Evolutionary conservation across 2,797 vertebrate species (phyloP), one percentile per base, ranked within the genome.

Genomic region (Phyllotis vaccarum): DNA sequence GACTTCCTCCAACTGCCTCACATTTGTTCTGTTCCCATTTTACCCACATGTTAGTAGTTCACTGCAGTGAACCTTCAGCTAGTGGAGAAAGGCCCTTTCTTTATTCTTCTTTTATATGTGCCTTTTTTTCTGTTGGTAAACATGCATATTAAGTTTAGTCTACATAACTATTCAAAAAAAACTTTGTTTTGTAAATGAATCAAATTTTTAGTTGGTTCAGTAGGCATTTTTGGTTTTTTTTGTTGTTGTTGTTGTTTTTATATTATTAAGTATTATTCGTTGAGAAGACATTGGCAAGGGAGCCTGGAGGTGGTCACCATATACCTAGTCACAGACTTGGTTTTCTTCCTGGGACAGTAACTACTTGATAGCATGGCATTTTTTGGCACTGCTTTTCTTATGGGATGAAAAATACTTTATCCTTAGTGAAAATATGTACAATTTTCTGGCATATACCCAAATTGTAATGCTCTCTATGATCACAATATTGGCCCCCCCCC

Each of bases 81-180:
- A 13, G 6, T 56, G 22, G 40, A 83, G 17, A 40, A 60, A 83
- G 56, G 70, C 12, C 31, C 72, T 56, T 43, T 60, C 49, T 58
- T 90, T 70, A 11, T 9, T 40, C n/a, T 13, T 49, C n/a, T 86
- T 56, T n/a, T n/a, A 3, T 75, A 49, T 14, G 31, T 49, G 82
- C 9, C 56, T 94, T 60, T 17, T 46, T 24, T 79, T 91, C 43
- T 95, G 64, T 92, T 95, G 22, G 12, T 75, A 31, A 88, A 8
- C 64, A 29, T 60, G n/a, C 58, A 2, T 81, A 60, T 52, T 80
- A 76, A 91, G 72, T 83, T 72, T 12, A 72, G 13, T 79, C 24
- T 89, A 7, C 49, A 40, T 49, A 46, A 31, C 75, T 37, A 58
- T 75, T n/a, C n/a, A n/a, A 43, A 37, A 93, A 64, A 93, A 82